These are phyloP conservation scores for Corythucha ciliata DNA, from an alignment of 2,888 invertebrate genomes.

Conservation along the genomic window DNA sequence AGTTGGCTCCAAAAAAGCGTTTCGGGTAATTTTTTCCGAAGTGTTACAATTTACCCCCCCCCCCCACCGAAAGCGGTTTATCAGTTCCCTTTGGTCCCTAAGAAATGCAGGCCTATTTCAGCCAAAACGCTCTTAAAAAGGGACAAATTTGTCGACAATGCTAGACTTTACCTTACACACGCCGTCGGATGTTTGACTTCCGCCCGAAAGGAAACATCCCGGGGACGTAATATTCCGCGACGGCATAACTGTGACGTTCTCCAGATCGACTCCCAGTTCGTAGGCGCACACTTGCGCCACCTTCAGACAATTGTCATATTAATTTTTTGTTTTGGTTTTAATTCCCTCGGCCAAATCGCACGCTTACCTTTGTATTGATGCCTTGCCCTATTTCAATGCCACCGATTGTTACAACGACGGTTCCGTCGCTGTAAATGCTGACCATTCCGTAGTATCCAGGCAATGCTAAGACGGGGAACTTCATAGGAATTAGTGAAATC, in stretches of 20 bases:
- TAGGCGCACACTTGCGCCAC: slow-evolving; percentile 44
- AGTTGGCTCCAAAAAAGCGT: too few species aligned
- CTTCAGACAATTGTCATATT: slow-evolving; percentile 30
- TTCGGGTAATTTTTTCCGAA: too few species aligned
- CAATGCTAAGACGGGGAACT: slow-evolving; percentile 49
- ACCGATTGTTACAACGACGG: slow-evolving; percentile 61
- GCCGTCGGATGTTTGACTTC: slow-evolving; percentile 39
- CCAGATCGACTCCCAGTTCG: slow-evolving; percentile 43
- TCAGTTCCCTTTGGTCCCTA: too few species aligned
- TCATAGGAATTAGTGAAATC: slow-evolving; percentile 56
- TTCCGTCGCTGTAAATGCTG: slow-evolving; percentile 62
- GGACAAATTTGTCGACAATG: too few species aligned
- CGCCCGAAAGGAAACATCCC: slow-evolving; percentile 43
- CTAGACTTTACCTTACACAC: slow-evolving; percentile 34
- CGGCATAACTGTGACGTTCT: slow-evolving; percentile 42
- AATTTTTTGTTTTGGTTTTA: neutral
- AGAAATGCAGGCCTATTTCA: too few species aligned
- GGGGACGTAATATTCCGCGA: slow-evolving; percentile 40
- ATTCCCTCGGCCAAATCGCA: too few species aligned
- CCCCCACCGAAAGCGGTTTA: too few species aligned
- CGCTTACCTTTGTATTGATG: slow-evolving; percentile 60
- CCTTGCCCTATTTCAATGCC: slow-evolving; percentile 76
- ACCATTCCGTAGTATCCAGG: slow-evolving; percentile 52
- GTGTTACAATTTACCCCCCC: too few species aligned
- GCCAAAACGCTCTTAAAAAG: neutral